Evolutionary conservation across 2,797 vertebrate species (phyloP).

Genomic region (Takifugu ocellatus): DNA sequence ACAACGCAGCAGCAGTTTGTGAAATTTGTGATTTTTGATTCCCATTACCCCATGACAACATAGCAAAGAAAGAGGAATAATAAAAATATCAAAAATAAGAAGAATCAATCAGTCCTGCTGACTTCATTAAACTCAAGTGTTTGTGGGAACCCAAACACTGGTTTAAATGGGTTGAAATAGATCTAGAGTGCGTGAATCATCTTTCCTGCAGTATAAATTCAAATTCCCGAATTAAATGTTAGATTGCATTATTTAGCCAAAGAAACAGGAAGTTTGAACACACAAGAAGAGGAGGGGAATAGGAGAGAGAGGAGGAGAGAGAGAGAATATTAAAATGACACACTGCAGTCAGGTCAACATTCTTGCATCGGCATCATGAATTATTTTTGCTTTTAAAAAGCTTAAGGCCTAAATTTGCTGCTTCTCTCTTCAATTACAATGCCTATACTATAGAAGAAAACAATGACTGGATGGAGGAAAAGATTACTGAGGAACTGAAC

Average conservation of each 20-base stretch:
- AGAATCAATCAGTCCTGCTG: not conserved
- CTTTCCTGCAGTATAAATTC: constrained; percentile 6
- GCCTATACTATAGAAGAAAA: no score
- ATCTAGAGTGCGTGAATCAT: constrained; percentile 38
- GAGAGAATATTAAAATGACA: constrained; percentile 6
- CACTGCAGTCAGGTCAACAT: no score
- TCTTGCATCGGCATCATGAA: no score
- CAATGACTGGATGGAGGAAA: no score
- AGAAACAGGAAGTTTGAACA: constrained; percentile 1
- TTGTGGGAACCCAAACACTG: not conserved
- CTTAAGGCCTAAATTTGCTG: no score
- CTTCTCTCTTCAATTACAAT: no score
- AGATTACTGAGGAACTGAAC: no score
- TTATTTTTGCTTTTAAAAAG: no score
- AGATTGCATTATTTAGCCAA: constrained; percentile 21
- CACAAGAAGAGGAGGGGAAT: not conserved
- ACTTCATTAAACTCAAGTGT: constrained; percentile 13
- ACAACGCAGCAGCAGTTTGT: no score
- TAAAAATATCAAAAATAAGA: not conserved
- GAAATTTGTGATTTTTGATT: no score
- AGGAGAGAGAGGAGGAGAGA: not conserved
- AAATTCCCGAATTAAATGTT: constrained; percentile 10
- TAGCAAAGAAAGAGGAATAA: not conserved
- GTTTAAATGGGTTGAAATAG: not conserved
- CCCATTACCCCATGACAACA: no score